A percentile compares a stretch with the other conserved stretches of the same genome.
Conservation (phyloP, 2,888 invertebrate genomes). For the Scaptomyza parva region DNA sequence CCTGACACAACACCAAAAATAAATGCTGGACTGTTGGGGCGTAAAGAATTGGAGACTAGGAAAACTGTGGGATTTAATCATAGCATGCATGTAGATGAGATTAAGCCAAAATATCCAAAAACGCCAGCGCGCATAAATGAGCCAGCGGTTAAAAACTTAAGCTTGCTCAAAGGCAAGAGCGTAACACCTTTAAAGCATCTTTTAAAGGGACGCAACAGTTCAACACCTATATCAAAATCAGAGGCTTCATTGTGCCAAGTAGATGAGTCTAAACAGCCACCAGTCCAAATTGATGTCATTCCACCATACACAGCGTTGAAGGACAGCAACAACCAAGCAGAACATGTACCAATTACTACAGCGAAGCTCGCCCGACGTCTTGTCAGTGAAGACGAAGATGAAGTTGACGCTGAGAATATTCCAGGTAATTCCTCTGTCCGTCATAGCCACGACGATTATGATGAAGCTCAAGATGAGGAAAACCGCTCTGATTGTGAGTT, state of each 20-base stretch:
- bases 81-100: conserved; percentile 23
- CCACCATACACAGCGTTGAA: conserved; percentile 29
- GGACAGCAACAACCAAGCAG: background rate
- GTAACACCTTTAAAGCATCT: conserved; percentile 34
- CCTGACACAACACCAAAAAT: conserved; percentile 20
- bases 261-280: conserved; percentile 21
- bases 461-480: conserved; percentile 11
- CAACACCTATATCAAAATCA: conserved; percentile 53
- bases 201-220: conserved; percentile 54
- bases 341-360: background rate
- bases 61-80: conserved; percentile 64
- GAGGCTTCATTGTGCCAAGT: conserved; percentile 1
- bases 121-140: conserved; percentile 60
- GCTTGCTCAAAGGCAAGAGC: background rate
- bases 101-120: conserved; percentile 69
- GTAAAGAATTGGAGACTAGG: conserved; percentile 7
- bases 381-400: conserved; percentile 31
- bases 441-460: conserved; percentile 22
- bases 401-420: conserved; percentile 31
- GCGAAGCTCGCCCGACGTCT: background rate
- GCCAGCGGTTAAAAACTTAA: background rate
- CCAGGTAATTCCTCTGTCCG: background rate
- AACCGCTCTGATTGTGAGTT: conserved; percentile 54
- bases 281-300: conserved; percentile 55
- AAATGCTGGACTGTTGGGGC: background rate